A percentile compares a stretch with the other conserved stretches of the same genome.
Conservation (phyloP, 2,797 vertebrate genomes). For the Epinephelus awoara region DNA sequence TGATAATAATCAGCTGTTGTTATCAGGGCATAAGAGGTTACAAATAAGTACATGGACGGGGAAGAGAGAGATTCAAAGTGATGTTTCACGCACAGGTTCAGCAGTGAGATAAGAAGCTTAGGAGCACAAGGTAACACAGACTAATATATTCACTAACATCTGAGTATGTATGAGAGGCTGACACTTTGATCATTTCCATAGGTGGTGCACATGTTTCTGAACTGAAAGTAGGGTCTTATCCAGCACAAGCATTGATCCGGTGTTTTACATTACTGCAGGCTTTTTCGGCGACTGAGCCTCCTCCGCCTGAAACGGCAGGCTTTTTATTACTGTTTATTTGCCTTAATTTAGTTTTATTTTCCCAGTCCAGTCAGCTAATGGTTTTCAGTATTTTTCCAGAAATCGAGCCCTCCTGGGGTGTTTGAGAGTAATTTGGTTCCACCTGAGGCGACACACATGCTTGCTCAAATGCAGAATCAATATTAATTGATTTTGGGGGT, state of each 20-base stretch:
- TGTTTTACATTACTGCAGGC: constrained; percentile 56
- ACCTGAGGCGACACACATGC: constrained; percentile 78
- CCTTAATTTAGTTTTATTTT: constrained; percentile 78
- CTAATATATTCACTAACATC: constrained; percentile 28
- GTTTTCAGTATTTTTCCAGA: constrained; percentile 61
- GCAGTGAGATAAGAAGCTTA: constrained; percentile 43
- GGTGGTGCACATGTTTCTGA: constrained; percentile 17
- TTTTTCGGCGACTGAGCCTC: constrained; percentile 42
- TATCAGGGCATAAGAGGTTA: constrained; percentile 8
- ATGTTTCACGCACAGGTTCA: constrained; percentile 34
- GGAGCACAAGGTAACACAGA: constrained; percentile 24
- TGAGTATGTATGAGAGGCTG: constrained; percentile 20
- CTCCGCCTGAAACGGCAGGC: constrained; percentile 41
- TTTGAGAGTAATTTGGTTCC: constrained; percentile 81
- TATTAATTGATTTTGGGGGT: constrained; percentile 78
- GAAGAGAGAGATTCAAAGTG: constrained; percentile 20
- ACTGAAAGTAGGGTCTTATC: constrained; percentile 25
- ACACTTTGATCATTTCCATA: constrained; percentile 30
- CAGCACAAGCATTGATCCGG: constrained; percentile 54
- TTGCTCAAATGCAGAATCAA: constrained; percentile 82
- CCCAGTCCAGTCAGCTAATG: constrained; percentile 67
- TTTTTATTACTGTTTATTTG: constrained; percentile 75
- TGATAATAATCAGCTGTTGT: constrained; percentile 13
- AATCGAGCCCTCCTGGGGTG: constrained; percentile 58
- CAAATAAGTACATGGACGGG: neutral